phyloP scores from a whole-genome alignment of 2,888 invertebrate species.

The Callosobruchus maculatus region DNA sequence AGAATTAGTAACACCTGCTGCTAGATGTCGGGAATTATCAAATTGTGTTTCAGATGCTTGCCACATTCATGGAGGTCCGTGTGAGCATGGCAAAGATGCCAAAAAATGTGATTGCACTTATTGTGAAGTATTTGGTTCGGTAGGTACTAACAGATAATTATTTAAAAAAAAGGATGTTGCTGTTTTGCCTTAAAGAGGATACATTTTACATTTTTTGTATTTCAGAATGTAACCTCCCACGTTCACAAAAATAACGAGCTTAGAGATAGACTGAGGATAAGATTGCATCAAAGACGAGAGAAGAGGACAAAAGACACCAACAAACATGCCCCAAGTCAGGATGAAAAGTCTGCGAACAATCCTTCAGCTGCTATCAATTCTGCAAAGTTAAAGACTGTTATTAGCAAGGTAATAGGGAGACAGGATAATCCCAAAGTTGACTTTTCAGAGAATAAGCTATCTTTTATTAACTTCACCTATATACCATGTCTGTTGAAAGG shows the following conservation, averaged over 20 bases:
- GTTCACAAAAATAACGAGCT: conserved; percentile 41
- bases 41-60: not conserved
- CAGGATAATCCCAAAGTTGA: not conserved
- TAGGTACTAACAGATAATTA: conserved; percentile 13
- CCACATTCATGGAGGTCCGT: conserved; percentile 6
- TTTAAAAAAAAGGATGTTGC: not conserved
- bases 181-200: not conserved
- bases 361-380: conserved; percentile 7
- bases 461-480: no score
- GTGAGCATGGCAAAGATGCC: conserved; percentile 33
- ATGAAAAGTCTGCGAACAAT: conserved; percentile 1
- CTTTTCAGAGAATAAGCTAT: no score
- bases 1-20: no score
- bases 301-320: conserved; percentile 27
- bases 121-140: conserved; percentile 45
- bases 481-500: no score
- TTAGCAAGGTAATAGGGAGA: conserved; percentile 13
- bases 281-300: conserved; percentile 39
- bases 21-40: not conserved
- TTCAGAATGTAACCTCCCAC: conserved; percentile 19
- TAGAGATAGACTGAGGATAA: conserved; percentile 41
- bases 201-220: not conserved
- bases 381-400: conserved; percentile 20
- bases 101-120: conserved; percentile 46
- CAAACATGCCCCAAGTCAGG: conserved; percentile 18